These are phyloP conservation scores for Mormyrops attenuatus DNA, from an alignment of 2,797 vertebrate genomes.

Conservation along the genomic window DNA sequence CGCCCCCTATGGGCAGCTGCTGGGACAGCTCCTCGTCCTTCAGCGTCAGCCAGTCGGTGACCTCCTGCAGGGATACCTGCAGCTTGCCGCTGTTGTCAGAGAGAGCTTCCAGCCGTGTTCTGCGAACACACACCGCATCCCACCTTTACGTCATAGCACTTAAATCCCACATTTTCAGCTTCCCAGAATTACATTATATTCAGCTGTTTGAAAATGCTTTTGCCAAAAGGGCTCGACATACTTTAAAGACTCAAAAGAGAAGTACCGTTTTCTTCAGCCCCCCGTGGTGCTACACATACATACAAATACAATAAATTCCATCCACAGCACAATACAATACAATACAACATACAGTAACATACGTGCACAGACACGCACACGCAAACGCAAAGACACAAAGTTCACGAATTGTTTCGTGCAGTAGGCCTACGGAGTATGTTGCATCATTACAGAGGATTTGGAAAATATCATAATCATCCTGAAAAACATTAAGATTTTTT, in stretches of 20 bases:
- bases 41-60: conserved; percentile 94
- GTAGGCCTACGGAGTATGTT: not conserved
- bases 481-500: not conserved
- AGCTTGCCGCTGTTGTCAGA: conserved; percentile 95
- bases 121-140: conserved; percentile 45
- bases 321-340: not conserved
- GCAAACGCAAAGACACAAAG: not conserved
- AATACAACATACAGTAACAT: not conserved
- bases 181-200: not conserved
- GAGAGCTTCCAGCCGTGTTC: conserved; percentile 90
- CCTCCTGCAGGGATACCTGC: conserved; percentile 91
- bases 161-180: not conserved
- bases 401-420: not conserved
- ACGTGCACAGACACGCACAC: not conserved
- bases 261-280: not conserved
- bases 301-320: not conserved
- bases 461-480: not conserved
- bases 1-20: conserved; percentile 89
- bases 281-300: not conserved
- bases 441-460: not conserved
- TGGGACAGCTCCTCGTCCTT: conserved; percentile 95
- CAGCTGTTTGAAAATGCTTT: not conserved
- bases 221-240: not conserved
- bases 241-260: not conserved
- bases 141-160: not conserved